A percentile compares a stretch with the other conserved stretches of the same genome.
These are phyloP conservation scores for Cantharis nigra DNA, from an alignment of 2,888 invertebrate genomes.

Conservation along the genomic window DNA sequence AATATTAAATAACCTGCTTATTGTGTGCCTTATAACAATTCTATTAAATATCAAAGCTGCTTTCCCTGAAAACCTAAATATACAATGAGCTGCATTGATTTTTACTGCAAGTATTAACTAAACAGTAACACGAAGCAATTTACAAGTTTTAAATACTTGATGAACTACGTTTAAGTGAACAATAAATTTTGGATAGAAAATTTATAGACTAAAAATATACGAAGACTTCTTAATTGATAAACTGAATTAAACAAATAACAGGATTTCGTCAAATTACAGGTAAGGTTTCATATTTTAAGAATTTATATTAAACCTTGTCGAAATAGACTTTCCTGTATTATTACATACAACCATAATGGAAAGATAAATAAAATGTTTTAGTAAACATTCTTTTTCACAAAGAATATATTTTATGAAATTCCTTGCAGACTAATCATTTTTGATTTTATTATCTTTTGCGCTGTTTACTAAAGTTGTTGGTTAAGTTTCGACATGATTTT, in stretches of 20 bases:
- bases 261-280: not conserved
- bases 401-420: not conserved
- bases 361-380: not conserved
- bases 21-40: not conserved
- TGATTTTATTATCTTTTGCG: not conserved
- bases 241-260: not conserved
- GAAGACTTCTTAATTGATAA: not conserved
- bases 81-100: slow-evolving; percentile 29
- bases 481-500: not conserved
- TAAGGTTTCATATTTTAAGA: not conserved
- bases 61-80: slow-evolving; percentile 25
- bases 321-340: not conserved
- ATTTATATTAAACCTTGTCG: not conserved
- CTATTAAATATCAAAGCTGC: slow-evolving; percentile 23
- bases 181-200: not conserved
- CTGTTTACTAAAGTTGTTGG: not conserved
- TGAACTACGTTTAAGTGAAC: not conserved
- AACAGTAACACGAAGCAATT: slow-evolving; percentile 9
- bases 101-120: slow-evolving; percentile 24
- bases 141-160: not conserved
- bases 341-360: not conserved
- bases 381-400: not conserved
- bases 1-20: not conserved
- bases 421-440: not conserved
- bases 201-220: not conserved